A percentile compares a stretch with the other conserved stretches of the same genome.
Evolutionary conservation across 1,140 invertebrate genomes (phyloP).

Genomic region (Triops cancriformis): DNA sequence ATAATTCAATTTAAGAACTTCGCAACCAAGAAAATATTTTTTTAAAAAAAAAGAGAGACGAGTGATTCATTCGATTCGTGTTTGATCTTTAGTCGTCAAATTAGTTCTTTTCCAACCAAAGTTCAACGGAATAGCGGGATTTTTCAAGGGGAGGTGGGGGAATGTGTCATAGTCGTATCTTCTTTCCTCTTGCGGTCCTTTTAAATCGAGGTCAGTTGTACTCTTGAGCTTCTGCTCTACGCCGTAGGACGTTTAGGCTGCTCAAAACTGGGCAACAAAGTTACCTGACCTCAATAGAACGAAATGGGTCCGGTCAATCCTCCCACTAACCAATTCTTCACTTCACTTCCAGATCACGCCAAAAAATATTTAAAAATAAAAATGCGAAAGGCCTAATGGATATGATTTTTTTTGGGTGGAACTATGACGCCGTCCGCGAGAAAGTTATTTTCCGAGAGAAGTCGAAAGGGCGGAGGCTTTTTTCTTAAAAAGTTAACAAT

Average conservation of each 20-base stretch:
- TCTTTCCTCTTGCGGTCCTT: neutral
- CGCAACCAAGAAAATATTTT: neutral
- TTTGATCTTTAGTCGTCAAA: neutral
- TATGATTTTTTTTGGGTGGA: neutral
- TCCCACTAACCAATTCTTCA: neutral
- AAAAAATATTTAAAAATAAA: neutral
- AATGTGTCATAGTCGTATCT: neutral
- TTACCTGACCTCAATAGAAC: constrained; percentile 3
- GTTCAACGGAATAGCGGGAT: constrained; percentile 5
- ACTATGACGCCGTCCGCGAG: neutral
- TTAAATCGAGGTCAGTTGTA: neutral
- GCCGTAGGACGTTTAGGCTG: neutral
- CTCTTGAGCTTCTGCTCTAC: neutral
- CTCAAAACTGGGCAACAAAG: neutral
- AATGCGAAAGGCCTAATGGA: too few species aligned
- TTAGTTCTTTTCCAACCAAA: neutral
- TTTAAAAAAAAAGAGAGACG: neutral
- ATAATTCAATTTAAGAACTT: too few species aligned
- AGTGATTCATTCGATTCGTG: neutral
- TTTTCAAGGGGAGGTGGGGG: neutral
- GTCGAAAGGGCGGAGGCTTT: neutral
- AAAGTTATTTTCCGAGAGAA: neutral
- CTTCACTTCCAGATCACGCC: neutral
- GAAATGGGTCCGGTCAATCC: neutral
- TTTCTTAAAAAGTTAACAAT: neutral